Base-by-base conservation (phyloP, 2,113 vertebrate species). In the Chaenogobius annularis region DNA sequence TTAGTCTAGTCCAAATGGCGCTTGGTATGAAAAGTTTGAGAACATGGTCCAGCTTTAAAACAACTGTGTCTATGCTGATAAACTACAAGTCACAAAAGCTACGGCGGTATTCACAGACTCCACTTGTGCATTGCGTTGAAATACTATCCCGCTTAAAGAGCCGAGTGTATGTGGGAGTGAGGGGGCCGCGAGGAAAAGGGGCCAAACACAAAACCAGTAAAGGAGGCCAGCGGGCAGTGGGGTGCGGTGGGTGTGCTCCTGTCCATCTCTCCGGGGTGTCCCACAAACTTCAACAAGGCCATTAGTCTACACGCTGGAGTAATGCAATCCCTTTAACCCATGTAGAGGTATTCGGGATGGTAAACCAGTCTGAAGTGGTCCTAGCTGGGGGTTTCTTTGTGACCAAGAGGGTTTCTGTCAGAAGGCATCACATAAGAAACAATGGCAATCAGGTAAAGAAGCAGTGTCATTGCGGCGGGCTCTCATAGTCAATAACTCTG, bases 91-190 rank as follows among this genome's bases (percentile, higher is more conserved):
- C 65, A 81, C 20, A 68, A 77, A 81, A 75, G 88, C 79, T 86
- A 80, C 77, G 75, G 72, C 40, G 83, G 91, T 86, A 90, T 88
- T 93, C 90, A 84, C 84, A 82, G 87, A 54, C 83, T 88, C 85
- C 92, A 91, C 88, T 90, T 87, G 88, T 83, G 89, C 90, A 90
- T 92, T 66, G 68, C 83, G 22, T 6, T 91, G 92, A 92, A 93
- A 93, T 86, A 84, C 85, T 86, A 93, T 83, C 88, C 70, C 64
- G 55, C 47, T 54, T 48, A 26, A 26, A 58, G 55, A 26, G 55
- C 8, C 50, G 83, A 73, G 81, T 48, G 78, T 68, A 48, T 50
- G 79, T 31, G 74, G 67, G 64, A 68, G 66, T 19, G 68, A 74
- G 82, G 78, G n/a, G 87, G 82, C 77, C 74, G 55, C 2, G 74